A percentile compares a stretch with the other conserved stretches of the same genome.
phyloP scores from a whole-genome alignment of 2,113 vertebrate species.

The Otocyon megalotis region DNA sequence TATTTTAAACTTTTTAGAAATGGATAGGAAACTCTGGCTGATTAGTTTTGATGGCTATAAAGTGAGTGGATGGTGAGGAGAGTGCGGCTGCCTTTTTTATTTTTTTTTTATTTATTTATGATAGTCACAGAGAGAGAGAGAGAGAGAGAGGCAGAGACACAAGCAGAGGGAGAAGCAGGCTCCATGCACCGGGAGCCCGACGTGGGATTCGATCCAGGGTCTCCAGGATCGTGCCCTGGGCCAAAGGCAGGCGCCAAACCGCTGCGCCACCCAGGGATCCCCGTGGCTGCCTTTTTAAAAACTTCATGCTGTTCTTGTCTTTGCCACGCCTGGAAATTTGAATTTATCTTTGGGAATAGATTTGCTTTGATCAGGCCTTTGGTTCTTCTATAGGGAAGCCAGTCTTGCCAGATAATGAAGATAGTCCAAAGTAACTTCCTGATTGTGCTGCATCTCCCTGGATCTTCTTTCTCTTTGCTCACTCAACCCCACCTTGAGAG shows the following conservation, averaged over 20 bases:
- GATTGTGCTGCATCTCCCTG: too few species aligned
- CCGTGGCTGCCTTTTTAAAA: neutral
- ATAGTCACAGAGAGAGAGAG: too few species aligned
- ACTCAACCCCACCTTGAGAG: neutral
- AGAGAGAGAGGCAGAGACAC: too few species aligned
- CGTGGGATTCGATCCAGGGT: too few species aligned
- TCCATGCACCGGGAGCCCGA: too few species aligned
- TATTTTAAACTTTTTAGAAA: neutral
- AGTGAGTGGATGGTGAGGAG: neutral
- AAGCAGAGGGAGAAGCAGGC: too few species aligned
- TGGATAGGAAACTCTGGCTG: neutral
- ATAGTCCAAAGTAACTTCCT: neutral
- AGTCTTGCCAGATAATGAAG: rapidly evolving
- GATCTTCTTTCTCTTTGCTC: neutral
- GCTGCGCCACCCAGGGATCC: too few species aligned
- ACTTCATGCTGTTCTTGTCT: neutral
- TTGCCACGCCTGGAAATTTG: neutral
- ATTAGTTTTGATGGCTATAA: neutral
- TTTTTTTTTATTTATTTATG: too few species aligned
- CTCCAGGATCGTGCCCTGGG: too few species aligned
- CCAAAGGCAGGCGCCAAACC: too few species aligned
- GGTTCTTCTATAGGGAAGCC: neutral
- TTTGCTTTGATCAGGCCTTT: neutral
- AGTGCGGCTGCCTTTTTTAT: neutral
- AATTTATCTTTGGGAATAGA: neutral